Conservation (phyloP, 2,797 vertebrate species). For the Kryptolebias ocellatus region DNA sequence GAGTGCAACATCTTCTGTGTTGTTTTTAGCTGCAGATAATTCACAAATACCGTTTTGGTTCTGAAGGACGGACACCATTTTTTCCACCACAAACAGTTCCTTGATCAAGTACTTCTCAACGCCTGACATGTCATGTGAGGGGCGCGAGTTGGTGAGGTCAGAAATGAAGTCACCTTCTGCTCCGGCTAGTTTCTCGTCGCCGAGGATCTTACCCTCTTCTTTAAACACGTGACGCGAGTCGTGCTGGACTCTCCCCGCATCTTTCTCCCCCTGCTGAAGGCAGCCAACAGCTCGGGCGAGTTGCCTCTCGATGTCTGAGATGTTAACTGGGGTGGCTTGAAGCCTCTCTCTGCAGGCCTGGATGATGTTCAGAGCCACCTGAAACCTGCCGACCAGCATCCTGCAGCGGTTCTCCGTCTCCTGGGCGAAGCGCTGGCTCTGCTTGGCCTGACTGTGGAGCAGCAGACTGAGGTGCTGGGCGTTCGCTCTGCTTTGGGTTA, state of each 20-base stretch:
- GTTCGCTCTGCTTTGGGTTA: slow-evolving; percentile 81
- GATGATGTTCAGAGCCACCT: slow-evolving; percentile 81
- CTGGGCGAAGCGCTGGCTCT: slow-evolving; percentile 77
- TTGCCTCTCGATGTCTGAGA: slow-evolving; percentile 61
- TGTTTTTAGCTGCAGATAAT: slow-evolving; percentile 54
- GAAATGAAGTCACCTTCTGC: slow-evolving; percentile 59
- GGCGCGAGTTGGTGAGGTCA: slow-evolving; percentile 65
- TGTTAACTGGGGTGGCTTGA: slow-evolving; percentile 45
- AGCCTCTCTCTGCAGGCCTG: slow-evolving; percentile 84
- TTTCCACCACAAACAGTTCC: slow-evolving; percentile 86
- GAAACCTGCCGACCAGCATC: slow-evolving; percentile 79
- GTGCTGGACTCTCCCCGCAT: slow-evolving; percentile 62
- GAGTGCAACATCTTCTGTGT: slow-evolving; percentile 40
- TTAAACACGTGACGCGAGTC: slow-evolving; percentile 52
- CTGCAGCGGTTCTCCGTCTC: slow-evolving; percentile 77
- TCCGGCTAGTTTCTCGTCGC: slow-evolving; percentile 50
- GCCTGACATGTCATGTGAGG: slow-evolving; percentile 13
- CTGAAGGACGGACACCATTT: slow-evolving; percentile 85
- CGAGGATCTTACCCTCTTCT: slow-evolving; percentile 57
- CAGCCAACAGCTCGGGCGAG: slow-evolving; percentile 58
- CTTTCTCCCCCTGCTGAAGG: slow-evolving; percentile 67
- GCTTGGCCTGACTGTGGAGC: slow-evolving; percentile 85
- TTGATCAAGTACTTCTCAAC: slow-evolving; percentile 70
- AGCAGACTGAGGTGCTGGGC: slow-evolving; percentile 82
- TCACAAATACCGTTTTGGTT: slow-evolving; percentile 71